Percentiles rank a stretch among this genome's conserved stretches.
Conservation (phyloP, 2,797 vertebrate species). For the Emydoidea blandingii region DNA sequence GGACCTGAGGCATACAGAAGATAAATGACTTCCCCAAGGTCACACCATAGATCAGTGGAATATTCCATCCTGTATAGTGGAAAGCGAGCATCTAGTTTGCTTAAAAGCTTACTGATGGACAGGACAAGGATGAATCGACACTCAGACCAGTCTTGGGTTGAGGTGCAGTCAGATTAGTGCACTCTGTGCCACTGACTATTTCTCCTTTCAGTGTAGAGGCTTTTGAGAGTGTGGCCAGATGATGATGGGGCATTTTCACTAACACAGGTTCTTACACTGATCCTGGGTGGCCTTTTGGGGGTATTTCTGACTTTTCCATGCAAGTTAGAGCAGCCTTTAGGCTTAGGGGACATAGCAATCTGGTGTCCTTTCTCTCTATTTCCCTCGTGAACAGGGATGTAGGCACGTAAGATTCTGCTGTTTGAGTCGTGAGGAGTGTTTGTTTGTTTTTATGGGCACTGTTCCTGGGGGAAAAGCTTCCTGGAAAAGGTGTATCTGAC, state of each 20-base stretch:
- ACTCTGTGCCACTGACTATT: slow-evolving; percentile 9
- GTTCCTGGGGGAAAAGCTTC: neutral
- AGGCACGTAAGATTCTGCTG: neutral
- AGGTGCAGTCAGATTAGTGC: neutral
- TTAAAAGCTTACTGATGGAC: neutral
- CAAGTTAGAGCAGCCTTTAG: neutral
- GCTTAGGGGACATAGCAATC: neutral
- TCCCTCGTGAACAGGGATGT: neutral
- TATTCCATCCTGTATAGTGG: neutral
- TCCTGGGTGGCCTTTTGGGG: neutral
- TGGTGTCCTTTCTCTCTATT: neutral
- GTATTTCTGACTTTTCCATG: neutral
- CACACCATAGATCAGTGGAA: too few species aligned
- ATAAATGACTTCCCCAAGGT: too few species aligned
- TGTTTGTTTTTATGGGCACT: slow-evolving; percentile 28
- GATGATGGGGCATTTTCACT: slow-evolving; percentile 28
- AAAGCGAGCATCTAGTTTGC: neutral
- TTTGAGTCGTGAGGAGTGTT: neutral
- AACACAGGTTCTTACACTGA: neutral
- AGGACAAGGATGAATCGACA: fast-evolving
- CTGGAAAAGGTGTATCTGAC: neutral
- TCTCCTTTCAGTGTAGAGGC: neutral
- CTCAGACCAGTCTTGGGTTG: neutral
- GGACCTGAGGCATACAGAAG: too few species aligned
- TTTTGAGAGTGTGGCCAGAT: neutral